phyloP scores from a whole-genome alignment of 2,113 vertebrate species.

The Oryzias curvinotus region DNA sequence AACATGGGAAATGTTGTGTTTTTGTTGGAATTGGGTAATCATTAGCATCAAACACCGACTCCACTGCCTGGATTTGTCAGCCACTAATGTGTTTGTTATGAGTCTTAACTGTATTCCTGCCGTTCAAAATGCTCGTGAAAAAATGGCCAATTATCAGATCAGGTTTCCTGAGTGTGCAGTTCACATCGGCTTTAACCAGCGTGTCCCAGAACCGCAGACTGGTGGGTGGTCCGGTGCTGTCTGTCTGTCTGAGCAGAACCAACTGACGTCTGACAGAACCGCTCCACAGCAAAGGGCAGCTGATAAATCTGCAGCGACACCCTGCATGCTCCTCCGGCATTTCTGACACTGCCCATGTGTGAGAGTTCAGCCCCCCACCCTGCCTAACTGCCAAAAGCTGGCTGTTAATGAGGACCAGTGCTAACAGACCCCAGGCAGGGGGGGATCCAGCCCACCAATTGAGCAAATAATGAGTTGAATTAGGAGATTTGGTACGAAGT shows the following conservation, averaged over 20 bases:
- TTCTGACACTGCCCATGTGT: conserved; percentile 26
- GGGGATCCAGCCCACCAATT: conserved; percentile 79
- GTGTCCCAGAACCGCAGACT: conserved; percentile 52
- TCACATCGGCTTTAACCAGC: conserved; percentile 52
- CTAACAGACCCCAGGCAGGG: conserved; percentile 67
- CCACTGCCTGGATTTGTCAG: too few relatives aligned
- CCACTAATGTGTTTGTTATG: too few relatives aligned
- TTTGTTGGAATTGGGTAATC: too few relatives aligned
- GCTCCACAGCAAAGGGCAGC: conserved; percentile 47
- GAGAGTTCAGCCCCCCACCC: conserved; percentile 11
- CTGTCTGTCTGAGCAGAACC: conserved; percentile 51
- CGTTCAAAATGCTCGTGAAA: neutral
- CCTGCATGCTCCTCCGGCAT: conserved; percentile 35
- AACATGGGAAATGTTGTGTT: too few relatives aligned
- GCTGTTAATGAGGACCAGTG: conserved; percentile 80
- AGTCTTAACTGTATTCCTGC: neutral
- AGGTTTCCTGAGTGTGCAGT: conserved; percentile 18
- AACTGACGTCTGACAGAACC: conserved; percentile 56
- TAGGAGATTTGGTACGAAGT: conserved; percentile 77
- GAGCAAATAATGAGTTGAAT: conserved; percentile 84
- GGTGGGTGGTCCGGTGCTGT: conserved; percentile 74
- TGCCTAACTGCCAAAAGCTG: conserved; percentile 55
- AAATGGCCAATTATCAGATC: conserved; percentile 21
- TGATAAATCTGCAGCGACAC: conserved; percentile 61
- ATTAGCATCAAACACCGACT: too few relatives aligned